Evolutionary conservation across 2,113 vertebrate genomes (phyloP).

Genomic region (Castor canadensis): DNA sequence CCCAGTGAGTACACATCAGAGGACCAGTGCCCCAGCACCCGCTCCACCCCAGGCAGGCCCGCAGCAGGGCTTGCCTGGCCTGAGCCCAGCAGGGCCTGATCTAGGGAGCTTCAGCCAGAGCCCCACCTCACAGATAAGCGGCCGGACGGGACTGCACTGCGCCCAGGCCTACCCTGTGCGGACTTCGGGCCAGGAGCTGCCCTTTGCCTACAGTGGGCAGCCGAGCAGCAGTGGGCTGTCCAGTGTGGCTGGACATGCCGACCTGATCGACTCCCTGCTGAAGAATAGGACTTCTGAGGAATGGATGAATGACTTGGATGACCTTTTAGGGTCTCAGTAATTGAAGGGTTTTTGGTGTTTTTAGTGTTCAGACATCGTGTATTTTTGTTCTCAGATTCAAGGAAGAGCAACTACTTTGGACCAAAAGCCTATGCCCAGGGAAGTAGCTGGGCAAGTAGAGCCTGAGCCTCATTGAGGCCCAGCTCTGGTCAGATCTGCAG

Average conservation of each 20-base stretch:
- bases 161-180: slow-evolving; percentile 94
- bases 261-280: slow-evolving; percentile 95
- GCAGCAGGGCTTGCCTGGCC: slow-evolving; percentile 87
- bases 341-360: slow-evolving; percentile 61
- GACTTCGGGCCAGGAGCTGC: slow-evolving; percentile 90
- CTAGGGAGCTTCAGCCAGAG: slow-evolving; percentile 90
- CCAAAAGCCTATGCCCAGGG: slow-evolving; percentile 85
- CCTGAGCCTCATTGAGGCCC: neutral
- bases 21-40: slow-evolving; percentile 85
- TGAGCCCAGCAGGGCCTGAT: slow-evolving; percentile 89
- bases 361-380: slow-evolving; percentile 64
- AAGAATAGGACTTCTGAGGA: slow-evolving; percentile 97
- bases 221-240: slow-evolving; percentile 85
- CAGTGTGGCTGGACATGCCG: slow-evolving; percentile 91
- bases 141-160: slow-evolving; percentile 90
- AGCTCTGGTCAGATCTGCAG: neutral
- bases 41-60: slow-evolving; percentile 85
- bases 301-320: slow-evolving; percentile 97
- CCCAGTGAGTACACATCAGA: slow-evolving; percentile 85
- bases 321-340: slow-evolving; percentile 93
- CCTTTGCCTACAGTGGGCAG: slow-evolving; percentile 91
- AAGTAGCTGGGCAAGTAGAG: slow-evolving; percentile 46
- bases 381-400: slow-evolving; percentile 76
- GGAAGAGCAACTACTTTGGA: slow-evolving; percentile 83
- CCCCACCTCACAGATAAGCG: slow-evolving; percentile 84